phyloP scores from a whole-genome alignment of 2,113 vertebrate species.

The Engystomops pustulosus region DNA sequence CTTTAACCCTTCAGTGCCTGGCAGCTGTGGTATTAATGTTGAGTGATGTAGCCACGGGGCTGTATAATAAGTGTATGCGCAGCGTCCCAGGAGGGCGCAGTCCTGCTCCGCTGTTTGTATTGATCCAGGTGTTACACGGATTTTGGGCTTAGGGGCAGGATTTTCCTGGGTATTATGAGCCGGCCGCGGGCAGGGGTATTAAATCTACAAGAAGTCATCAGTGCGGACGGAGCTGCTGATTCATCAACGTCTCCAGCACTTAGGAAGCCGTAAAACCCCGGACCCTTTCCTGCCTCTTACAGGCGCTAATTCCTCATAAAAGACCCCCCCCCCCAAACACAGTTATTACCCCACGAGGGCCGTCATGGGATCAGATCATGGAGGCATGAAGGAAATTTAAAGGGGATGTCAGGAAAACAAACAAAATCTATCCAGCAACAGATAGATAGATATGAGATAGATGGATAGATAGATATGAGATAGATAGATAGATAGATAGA shows the following conservation, averaged over 20 bases:
- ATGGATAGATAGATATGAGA: no score
- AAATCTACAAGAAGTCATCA: not conserved
- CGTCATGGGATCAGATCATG: not conserved
- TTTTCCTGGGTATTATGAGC: not conserved
- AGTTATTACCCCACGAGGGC: not conserved
- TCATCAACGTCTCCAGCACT: not conserved
- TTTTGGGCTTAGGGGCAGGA: not conserved
- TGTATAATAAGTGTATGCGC: not conserved
- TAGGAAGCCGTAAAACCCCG: not conserved
- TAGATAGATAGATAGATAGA: no score
- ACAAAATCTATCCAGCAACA: no score
- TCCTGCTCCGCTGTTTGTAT: no score
- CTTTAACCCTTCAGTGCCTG: no score
- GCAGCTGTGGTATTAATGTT: no score
- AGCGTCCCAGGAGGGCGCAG: not conserved
- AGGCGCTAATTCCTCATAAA: not conserved
- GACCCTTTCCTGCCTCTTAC: not conserved
- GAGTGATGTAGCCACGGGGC: no score
- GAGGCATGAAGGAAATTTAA: no score
- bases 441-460: no score
- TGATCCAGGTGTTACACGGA: not conserved
- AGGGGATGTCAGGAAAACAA: no score
- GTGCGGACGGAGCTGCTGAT: not conserved
- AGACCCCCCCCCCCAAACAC: not conserved
- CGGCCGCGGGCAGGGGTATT: not conserved